Evolutionary conservation across 2,113 vertebrate species (phyloP).

Genomic region (Trematocara macrostoma): DNA sequence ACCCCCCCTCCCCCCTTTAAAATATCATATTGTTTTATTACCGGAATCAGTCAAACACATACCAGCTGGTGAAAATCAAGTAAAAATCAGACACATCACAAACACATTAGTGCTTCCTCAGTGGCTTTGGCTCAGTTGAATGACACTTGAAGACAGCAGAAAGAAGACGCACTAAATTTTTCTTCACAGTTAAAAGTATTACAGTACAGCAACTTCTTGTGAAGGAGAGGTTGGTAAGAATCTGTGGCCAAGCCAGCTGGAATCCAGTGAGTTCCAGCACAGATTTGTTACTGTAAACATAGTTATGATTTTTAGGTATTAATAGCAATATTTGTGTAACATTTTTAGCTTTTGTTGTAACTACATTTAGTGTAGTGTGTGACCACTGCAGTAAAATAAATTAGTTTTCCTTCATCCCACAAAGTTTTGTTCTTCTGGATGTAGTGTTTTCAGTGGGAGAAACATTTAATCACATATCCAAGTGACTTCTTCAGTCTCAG

Average conservation of each 20-base stretch:
- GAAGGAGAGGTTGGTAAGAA: not conserved
- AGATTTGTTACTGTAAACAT: not conserved
- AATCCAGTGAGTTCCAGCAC: not conserved
- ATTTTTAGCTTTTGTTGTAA: not conserved
- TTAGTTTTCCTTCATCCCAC: not conserved
- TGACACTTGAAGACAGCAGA: not conserved
- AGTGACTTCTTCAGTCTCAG: accelerated
- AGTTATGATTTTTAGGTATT: not conserved
- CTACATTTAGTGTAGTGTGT: not conserved
- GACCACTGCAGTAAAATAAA: not conserved
- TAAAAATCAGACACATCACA: not conserved
- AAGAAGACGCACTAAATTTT: not conserved
- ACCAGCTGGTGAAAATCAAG: not conserved
- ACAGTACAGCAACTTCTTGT: not conserved
- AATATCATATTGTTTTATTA: not conserved
- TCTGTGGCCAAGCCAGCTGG: not conserved
- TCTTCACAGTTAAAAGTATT: not conserved
- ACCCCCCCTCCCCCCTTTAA: accelerated
- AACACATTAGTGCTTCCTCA: not conserved
- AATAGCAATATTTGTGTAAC: not conserved
- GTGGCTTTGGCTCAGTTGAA: not conserved
- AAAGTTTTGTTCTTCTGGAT: not conserved
- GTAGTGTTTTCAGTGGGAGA: not conserved
- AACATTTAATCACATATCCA: not conserved
- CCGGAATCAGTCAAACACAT: not conserved